These are phyloP conservation scores for Falco peregrinus DNA, from an alignment of 2,797 vertebrate species.

Conservation along the genomic window DNA sequence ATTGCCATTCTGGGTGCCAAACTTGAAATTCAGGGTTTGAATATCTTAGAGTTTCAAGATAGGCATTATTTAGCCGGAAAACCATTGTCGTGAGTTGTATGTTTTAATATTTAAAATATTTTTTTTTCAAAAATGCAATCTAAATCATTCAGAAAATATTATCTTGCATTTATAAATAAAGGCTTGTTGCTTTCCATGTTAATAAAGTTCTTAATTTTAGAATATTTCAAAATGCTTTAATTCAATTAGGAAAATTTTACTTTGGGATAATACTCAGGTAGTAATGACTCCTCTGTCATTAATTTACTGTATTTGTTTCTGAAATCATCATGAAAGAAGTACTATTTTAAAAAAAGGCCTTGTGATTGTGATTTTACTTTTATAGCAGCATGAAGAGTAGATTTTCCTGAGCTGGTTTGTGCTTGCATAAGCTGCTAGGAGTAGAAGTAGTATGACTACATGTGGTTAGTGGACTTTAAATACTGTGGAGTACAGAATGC, in stretches of 20 bases:
- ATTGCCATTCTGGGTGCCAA: background rate
- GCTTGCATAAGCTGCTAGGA: constrained; percentile 5
- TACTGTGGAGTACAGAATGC: constrained; percentile 26
- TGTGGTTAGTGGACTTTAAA: constrained; percentile 38
- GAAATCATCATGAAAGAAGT: constrained; percentile 21
- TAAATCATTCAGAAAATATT: constrained; percentile 10
- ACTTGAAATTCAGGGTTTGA: background rate
- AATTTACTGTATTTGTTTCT: constrained; percentile 39
- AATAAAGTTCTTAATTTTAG: constrained; percentile 29
- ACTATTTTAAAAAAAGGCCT: background rate
- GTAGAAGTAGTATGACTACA: background rate
- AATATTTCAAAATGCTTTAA: constrained; percentile 16
- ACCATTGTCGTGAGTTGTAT: background rate
- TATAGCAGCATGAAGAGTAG: constrained; percentile 1
- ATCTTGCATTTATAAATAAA: background rate
- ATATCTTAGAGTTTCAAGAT: background rate
- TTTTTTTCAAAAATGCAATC: background rate
- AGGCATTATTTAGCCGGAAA: background rate
- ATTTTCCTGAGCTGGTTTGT: constrained; percentile 15
- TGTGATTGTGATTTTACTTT: constrained; percentile 47
- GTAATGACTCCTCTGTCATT: constrained; percentile 28
- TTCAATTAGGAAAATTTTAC: background rate
- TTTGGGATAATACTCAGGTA: background rate
- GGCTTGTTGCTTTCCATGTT: background rate
- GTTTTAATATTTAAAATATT: background rate